Conservation (phyloP, 2,113 vertebrate genomes). For the rabbit (Oryctolagus cuniculus) region DNA sequence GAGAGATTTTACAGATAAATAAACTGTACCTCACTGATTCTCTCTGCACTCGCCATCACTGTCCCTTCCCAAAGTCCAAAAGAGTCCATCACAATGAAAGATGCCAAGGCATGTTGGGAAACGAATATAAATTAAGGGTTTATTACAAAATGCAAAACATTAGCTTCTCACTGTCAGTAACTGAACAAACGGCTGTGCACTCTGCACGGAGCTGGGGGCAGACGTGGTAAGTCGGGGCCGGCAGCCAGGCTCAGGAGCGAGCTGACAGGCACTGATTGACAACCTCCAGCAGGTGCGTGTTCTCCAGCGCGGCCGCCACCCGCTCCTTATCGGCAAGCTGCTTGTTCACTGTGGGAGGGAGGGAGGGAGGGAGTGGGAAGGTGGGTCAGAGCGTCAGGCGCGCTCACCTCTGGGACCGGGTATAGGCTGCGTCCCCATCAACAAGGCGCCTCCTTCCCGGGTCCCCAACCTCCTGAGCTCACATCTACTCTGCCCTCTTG, state of each 20-base stretch:
- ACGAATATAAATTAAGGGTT: conserved; percentile 82
- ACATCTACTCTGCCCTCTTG: background rate
- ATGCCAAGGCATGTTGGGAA: background rate
- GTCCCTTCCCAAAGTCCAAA: background rate
- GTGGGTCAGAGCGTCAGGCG: background rate
- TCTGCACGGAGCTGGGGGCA: background rate
- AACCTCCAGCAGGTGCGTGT: conserved; percentile 96
- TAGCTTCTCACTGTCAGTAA: conserved; percentile 64
- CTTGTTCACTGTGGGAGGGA: conserved; percentile 93
- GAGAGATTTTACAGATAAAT: background rate
- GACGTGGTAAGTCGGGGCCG: background rate
- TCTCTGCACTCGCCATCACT: background rate
- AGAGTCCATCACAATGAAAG: conserved; percentile 29
- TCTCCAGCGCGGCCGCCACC: conserved; percentile 97
- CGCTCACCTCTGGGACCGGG: background rate
- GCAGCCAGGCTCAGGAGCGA: conserved; percentile 82
- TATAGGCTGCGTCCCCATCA: background rate
- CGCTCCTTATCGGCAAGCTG: conserved; percentile 98
- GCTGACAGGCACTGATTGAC: conserved; percentile 97
- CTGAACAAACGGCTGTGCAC: conserved; percentile 54
- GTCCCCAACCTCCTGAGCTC: background rate
- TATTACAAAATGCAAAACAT: conserved; percentile 80
- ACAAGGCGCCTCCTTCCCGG: background rate
- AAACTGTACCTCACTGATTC: background rate
- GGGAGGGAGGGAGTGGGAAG: conserved; percentile 16